phyloP scores from a whole-genome alignment of 2,888 invertebrate species.

The Brenthis daphne region DNA sequence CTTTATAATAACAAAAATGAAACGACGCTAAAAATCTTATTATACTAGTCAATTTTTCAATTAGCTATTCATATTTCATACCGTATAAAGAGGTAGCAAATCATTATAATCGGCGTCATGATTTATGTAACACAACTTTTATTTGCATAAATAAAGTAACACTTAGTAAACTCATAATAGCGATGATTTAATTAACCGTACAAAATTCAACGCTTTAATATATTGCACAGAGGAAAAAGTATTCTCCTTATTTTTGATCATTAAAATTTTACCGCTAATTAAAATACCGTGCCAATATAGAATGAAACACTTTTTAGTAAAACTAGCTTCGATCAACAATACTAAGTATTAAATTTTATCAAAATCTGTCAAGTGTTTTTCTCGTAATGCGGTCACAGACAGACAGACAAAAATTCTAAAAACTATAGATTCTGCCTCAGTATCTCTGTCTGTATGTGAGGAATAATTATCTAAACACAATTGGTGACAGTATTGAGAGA shows the following conservation, averaged over 20 bases:
- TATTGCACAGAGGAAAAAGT: constrained; percentile 8
- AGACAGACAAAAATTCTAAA: too few species aligned
- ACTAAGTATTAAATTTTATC: too few species aligned
- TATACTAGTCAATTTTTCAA: background rate
- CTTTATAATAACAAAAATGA: too few species aligned
- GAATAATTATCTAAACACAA: too few species aligned
- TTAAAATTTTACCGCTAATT: background rate
- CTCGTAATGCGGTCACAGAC: too few species aligned
- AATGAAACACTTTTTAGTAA: too few species aligned
- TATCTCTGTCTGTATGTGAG: too few species aligned
- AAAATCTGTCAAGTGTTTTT: too few species aligned
- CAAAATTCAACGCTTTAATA: constrained; percentile 20
- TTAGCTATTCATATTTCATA: constrained; percentile 24
- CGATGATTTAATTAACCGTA: constrained; percentile 62
- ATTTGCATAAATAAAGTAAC: constrained; percentile 50
- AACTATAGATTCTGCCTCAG: too few species aligned
- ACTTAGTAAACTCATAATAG: constrained; percentile 54
- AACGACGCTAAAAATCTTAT: background rate
- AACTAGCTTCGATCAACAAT: too few species aligned
- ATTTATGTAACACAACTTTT: constrained; percentile 42
- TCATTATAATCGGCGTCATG: constrained; percentile 40
- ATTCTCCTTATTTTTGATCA: background rate
- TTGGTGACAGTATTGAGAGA: too few species aligned
- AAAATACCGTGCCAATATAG: too few species aligned
- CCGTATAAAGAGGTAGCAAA: constrained; percentile 35